Evolutionary conservation across 2,888 invertebrate species (phyloP).

Genomic region (Noctuana brunneofusca): DNA sequence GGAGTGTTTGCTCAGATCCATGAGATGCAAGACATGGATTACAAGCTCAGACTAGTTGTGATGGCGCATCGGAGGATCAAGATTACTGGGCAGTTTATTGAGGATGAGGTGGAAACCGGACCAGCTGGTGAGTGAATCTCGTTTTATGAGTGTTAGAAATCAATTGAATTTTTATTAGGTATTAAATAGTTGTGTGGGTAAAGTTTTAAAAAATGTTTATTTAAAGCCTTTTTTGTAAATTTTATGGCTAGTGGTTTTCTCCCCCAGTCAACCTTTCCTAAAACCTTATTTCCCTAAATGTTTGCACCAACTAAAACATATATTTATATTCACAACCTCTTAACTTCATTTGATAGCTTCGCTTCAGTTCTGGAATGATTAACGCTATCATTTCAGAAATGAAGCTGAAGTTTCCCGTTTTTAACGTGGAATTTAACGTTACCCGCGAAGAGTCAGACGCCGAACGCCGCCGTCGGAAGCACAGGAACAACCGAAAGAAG

Average conservation of each 20-base stretch:
- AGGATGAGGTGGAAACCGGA: constrained; percentile 85
- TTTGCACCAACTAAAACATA: background rate
- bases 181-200: too few species aligned
- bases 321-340: background rate
- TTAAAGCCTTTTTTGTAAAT: too few species aligned
- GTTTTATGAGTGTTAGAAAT: too few species aligned
- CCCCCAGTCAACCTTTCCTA: too few species aligned
- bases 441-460: constrained; percentile 89
- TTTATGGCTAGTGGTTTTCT: too few species aligned
- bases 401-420: constrained; percentile 92
- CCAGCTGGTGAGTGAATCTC: constrained; percentile 69
- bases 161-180: too few species aligned
- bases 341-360: background rate
- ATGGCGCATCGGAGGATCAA: constrained; percentile 96
- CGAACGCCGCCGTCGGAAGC: constrained; percentile 80
- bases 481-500: constrained; percentile 63
- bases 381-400: constrained; percentile 78
- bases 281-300: too few species aligned
- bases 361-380: constrained; percentile 70
- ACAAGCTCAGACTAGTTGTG: constrained; percentile 93
- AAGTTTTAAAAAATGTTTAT: too few species aligned
- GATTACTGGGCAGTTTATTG: constrained; percentile 90
- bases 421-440: constrained; percentile 92
- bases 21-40: constrained; percentile 97
- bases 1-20: constrained; percentile 99